These are phyloP conservation scores for Chionis minor DNA, from an alignment of 2,113 vertebrate genomes.

Conservation along the genomic window DNA sequence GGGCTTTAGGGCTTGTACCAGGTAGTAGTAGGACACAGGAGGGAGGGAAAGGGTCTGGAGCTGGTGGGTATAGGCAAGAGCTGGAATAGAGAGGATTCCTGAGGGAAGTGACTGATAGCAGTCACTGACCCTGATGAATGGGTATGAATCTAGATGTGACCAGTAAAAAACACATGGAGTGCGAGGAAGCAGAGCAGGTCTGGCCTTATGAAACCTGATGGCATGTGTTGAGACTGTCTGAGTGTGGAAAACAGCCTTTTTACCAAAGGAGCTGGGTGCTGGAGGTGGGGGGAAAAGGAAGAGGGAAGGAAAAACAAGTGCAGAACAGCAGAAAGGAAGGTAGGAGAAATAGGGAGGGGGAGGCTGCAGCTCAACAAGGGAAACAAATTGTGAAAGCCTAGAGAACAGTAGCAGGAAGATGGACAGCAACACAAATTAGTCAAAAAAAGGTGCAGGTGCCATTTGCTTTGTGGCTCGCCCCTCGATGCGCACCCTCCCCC, in stretches of 20 bases:
- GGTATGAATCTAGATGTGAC: no score
- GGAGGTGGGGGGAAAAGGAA: no score
- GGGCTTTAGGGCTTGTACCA: no score
- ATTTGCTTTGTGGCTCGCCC: background rate
- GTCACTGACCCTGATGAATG: no score
- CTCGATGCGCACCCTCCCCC: fast-evolving
- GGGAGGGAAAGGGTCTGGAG: background rate
- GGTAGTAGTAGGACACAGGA: background rate
- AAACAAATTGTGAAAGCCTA: background rate
- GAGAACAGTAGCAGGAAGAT: background rate
- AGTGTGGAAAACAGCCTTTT: no score
- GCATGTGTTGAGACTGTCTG: no score
- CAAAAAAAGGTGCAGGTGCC: background rate
- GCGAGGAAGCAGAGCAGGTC: no score
- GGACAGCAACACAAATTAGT: background rate
- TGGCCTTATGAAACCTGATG: no score
- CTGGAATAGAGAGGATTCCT: background rate
- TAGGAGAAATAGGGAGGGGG: background rate
- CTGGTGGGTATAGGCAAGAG: background rate
- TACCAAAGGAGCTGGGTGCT: no score
- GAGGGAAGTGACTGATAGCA: no score
- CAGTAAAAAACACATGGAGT: no score
- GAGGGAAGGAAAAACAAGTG: no score
- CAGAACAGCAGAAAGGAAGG: background rate
- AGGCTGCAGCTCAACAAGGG: background rate